Conservation (phyloP, 2,113 vertebrate genomes). For the Calypte anna region DNA sequence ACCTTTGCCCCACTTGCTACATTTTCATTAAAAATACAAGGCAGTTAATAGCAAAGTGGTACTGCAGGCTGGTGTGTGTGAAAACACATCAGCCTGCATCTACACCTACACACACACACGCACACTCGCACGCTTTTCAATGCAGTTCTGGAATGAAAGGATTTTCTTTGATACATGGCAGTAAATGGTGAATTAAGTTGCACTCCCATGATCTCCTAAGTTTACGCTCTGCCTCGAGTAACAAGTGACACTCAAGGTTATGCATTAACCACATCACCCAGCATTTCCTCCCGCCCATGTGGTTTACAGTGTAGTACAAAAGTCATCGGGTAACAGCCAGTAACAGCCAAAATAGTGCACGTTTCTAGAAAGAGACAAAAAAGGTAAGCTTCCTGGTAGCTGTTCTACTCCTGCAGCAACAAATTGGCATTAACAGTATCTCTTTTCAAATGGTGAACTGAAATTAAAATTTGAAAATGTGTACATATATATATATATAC, state of each 20-base stretch:
- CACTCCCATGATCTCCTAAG: background rate
- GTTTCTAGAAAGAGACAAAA: conserved; percentile 10
- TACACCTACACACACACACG: background rate
- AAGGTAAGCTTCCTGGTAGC: background rate
- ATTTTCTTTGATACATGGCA: background rate
- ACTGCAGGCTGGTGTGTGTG: background rate
- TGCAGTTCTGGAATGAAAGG: background rate
- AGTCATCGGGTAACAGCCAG: background rate
- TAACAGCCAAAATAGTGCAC: conserved; percentile 11
- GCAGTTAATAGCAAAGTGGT: background rate
- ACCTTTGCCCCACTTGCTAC: background rate
- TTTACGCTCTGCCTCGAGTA: background rate
- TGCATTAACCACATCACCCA: background rate
- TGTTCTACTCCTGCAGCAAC: conserved; percentile 45
- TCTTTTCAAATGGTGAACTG: conserved; percentile 24
- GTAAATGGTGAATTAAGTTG: background rate
- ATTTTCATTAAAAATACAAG: background rate
- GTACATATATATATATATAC: background rate
- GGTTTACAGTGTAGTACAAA: conserved; percentile 5
- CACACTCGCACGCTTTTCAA: background rate
- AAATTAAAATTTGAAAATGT: background rate
- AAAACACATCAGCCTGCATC: background rate
- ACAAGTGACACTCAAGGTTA: background rate
- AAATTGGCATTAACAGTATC: conserved; percentile 46
- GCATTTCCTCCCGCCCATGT: background rate